Conservation (phyloP, 2,113 vertebrate species). For the Thamnaconus septentrionalis region DNA sequence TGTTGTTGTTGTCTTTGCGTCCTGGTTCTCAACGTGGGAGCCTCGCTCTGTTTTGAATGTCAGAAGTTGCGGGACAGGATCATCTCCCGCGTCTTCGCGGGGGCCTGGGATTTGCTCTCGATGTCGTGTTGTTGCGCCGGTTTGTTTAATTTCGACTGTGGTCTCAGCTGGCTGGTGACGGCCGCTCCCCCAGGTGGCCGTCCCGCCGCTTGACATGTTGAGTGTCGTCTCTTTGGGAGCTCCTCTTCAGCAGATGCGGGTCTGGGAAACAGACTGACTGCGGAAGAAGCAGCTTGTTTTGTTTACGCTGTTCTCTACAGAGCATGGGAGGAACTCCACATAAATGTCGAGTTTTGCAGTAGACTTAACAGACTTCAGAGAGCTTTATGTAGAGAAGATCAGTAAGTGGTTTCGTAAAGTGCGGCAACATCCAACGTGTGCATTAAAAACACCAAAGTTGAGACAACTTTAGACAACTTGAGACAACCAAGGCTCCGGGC, state of each 20-base stretch:
- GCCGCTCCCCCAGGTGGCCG: slow-evolving; percentile 26
- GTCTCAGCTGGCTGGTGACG: slow-evolving; percentile 31
- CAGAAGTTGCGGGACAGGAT: slow-evolving; percentile 12
- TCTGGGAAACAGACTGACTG: slow-evolving; percentile 4
- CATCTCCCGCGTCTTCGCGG: slow-evolving; percentile 6
- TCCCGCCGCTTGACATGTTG: slow-evolving; percentile 22
- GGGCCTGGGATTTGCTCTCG: slow-evolving; percentile 37
- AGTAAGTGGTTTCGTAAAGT: no score
- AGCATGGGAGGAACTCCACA: no score
- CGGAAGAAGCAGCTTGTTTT: neutral
- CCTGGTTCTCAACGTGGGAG: slow-evolving; percentile 24
- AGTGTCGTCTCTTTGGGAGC: slow-evolving; percentile 5
- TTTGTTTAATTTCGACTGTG: slow-evolving; percentile 11
- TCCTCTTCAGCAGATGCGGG: slow-evolving; percentile 24
- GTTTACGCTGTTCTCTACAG: no score
- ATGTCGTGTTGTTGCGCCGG: slow-evolving; percentile 30
- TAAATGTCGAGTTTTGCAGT: no score
- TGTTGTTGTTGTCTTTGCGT: slow-evolving; percentile 2
- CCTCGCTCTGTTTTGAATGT: slow-evolving; percentile 8
- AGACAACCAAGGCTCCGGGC: no score
- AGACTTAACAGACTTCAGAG: no score
- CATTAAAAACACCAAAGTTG: no score
- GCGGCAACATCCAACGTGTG: no score
- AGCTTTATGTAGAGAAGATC: no score
- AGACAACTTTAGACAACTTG: no score